phyloP scores from a whole-genome alignment of 2,888 invertebrate genomes.

The Buathra laborator region DNA sequence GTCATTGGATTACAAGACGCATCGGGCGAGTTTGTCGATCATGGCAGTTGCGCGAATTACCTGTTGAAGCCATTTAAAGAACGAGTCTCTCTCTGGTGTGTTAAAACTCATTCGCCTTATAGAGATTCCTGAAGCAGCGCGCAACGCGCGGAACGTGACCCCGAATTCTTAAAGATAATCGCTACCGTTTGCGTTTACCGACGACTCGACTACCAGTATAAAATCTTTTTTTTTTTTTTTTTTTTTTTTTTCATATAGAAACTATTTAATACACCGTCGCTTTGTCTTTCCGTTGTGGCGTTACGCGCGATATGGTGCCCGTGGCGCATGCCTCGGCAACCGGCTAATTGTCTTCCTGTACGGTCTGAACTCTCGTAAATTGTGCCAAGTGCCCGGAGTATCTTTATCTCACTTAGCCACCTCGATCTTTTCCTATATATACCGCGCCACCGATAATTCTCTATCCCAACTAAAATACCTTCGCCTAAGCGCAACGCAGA shows the following conservation, averaged over 20 bases:
- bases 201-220: slow-evolving; percentile 31
- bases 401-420: slow-evolving; percentile 4
- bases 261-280: slow-evolving; percentile 41
- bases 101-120: slow-evolving; percentile 41
- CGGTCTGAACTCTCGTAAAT: slow-evolving; percentile 59
- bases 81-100: slow-evolving; percentile 50
- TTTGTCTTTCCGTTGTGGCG: slow-evolving; percentile 36
- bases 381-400: slow-evolving; percentile 53
- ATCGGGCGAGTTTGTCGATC: slow-evolving; percentile 4
- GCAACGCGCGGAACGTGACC: slow-evolving; percentile 64
- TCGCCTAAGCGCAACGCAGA: slow-evolving; percentile 4
- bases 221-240: neutral
- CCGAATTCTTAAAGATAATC: slow-evolving; percentile 67
- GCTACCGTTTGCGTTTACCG: slow-evolving; percentile 32
- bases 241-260: slow-evolving; percentile 3
- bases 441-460: slow-evolving; percentile 12
- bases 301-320: slow-evolving; percentile 7
- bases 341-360: slow-evolving; percentile 61
- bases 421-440: slow-evolving; percentile 11
- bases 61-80: slow-evolving; percentile 55
- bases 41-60: slow-evolving; percentile 29
- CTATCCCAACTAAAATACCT: slow-evolving; percentile 10
- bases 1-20: slow-evolving; percentile 1
- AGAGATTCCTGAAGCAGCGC: neutral
- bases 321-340: slow-evolving; percentile 36